Evolutionary conservation across 2,888 invertebrate genomes (phyloP).

Genomic region (Dryocosmus kuriphilus): DNA sequence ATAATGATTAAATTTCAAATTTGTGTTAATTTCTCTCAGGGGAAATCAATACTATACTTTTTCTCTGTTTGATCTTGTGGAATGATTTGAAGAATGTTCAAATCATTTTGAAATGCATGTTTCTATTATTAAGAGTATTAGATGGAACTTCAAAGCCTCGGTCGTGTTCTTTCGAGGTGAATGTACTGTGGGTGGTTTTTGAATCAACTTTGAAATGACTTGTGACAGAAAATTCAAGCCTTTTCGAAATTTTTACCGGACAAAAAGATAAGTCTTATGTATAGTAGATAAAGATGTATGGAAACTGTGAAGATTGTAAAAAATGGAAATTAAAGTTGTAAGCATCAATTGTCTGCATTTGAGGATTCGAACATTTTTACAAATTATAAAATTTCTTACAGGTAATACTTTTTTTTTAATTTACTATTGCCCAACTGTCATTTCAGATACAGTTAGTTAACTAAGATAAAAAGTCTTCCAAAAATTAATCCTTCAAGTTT

Average conservation of each 20-base stretch:
- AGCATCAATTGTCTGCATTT: neutral
- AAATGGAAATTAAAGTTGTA: constrained; percentile 10
- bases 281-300: constrained; percentile 13
- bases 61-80: neutral
- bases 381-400: too few species aligned
- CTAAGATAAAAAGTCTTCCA: too few species aligned
- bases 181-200: neutral
- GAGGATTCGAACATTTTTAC: neutral
- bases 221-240: neutral
- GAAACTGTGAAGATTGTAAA: constrained; percentile 26
- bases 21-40: neutral
- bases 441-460: too few species aligned
- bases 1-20: neutral
- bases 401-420: too few species aligned
- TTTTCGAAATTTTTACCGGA: constrained; percentile 32
- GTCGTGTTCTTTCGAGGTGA: neutral
- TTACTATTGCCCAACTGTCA: too few species aligned
- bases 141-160: constrained; percentile 76
- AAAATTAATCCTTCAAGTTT: too few species aligned
- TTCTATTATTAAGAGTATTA: constrained; percentile 53
- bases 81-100: constrained; percentile 45
- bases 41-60: constrained; percentile 20
- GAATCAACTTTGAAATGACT: neutral
- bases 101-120: constrained; percentile 49
- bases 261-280: constrained; percentile 5